phyloP scores from a whole-genome alignment of 2,888 invertebrate genomes.

The Autographa pulchrina region DNA sequence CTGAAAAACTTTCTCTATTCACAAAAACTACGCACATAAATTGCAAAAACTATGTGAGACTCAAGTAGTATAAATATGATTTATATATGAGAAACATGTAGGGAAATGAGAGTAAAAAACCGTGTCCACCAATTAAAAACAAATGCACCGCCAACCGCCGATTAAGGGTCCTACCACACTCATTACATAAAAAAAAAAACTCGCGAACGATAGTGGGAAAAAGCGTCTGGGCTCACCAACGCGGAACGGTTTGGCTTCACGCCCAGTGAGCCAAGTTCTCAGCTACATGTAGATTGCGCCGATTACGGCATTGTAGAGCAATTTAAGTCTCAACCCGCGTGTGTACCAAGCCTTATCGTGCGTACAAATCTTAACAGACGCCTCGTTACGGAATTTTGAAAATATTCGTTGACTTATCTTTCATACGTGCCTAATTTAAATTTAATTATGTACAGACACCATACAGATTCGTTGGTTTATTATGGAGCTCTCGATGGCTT shows the following conservation, averaged over 20 bases:
- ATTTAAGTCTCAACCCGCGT: constrained; percentile 73
- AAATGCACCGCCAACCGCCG: constrained; percentile 60
- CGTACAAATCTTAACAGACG: constrained; percentile 64
- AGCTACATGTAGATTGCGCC: constrained; percentile 76
- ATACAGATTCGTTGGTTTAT: constrained; percentile 31
- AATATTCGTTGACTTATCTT: constrained; percentile 65
- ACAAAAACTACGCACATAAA: background rate
- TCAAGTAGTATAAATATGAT: constrained; percentile 22
- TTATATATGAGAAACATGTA: constrained; percentile 32
- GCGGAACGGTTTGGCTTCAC: constrained; percentile 84
- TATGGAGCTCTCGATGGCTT: constrained; percentile 24
- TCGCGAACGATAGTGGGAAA: constrained; percentile 81
- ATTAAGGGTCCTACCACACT: constrained; percentile 73
- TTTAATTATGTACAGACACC: constrained; percentile 60
- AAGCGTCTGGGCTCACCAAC: constrained; percentile 77
- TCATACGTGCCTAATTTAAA: constrained; percentile 64
- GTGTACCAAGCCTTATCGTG: constrained; percentile 66
- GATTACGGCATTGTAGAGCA: constrained; percentile 80
- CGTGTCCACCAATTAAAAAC: constrained; percentile 71
- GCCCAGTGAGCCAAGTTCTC: constrained; percentile 79
- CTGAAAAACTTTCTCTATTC: constrained; percentile 3
- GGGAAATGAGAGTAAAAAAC: constrained; percentile 56
- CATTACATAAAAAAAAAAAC: constrained; percentile 73
- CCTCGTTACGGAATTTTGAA: constrained; percentile 64
- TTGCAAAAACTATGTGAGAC: background rate